phyloP scores from a whole-genome alignment of 2,113 vertebrate genomes.

The Epinephelus moara region DNA sequence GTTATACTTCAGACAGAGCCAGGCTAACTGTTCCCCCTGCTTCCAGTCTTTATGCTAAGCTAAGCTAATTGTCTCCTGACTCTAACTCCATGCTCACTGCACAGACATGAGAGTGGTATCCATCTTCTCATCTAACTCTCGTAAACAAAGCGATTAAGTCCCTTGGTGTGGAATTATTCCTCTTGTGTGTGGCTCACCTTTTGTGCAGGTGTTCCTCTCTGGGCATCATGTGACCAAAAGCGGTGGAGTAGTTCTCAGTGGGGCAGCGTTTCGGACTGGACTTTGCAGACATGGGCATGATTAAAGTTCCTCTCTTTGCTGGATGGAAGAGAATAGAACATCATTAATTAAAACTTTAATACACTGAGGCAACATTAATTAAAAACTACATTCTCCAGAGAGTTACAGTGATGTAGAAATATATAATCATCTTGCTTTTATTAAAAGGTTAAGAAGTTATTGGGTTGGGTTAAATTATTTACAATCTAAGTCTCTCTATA shows the following conservation, averaged over 20 bases:
- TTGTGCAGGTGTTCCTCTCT: slow-evolving; percentile 85
- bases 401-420: background rate
- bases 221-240: slow-evolving; percentile 89
- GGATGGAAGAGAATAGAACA: slow-evolving; percentile 5
- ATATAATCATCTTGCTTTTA: background rate
- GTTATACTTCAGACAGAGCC: too few relatives aligned
- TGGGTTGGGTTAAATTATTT: too few relatives aligned
- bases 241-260: slow-evolving; percentile 95
- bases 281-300: slow-evolving; percentile 88
- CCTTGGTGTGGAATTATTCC: too few relatives aligned
- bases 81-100: too few relatives aligned
- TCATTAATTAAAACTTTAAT: background rate
- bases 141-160: too few relatives aligned
- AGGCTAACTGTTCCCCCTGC: too few relatives aligned
- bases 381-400: background rate
- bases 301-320: slow-evolving; percentile 93
- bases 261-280: slow-evolving; percentile 97
- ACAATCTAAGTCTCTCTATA: too few relatives aligned
- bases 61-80: too few relatives aligned
- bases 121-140: too few relatives aligned
- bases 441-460: background rate
- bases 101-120: too few relatives aligned
- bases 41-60: too few relatives aligned
- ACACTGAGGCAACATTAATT: background rate
- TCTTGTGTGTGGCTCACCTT: slow-evolving; percentile 78